phyloP scores from a whole-genome alignment of 2,113 vertebrate species.

The Theristicus caerulescens region DNA sequence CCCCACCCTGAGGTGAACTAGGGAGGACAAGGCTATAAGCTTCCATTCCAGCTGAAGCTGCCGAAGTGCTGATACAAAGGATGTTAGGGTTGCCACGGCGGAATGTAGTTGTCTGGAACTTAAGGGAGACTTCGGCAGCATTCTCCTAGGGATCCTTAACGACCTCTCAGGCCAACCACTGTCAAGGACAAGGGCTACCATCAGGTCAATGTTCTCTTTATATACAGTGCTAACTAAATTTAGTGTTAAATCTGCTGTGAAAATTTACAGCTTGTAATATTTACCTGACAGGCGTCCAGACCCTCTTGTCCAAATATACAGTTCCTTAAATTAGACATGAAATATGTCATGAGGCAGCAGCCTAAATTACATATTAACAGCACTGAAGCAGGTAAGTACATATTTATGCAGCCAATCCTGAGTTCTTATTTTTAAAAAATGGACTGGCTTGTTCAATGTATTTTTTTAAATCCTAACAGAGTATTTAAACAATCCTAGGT shows the following conservation, averaged over 20 bases:
- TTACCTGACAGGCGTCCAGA: constrained; percentile 37
- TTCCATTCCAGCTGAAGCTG: background rate
- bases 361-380: constrained; percentile 19
- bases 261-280: constrained; percentile 10
- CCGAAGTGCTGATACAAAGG: background rate
- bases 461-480: background rate
- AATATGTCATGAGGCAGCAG: background rate
- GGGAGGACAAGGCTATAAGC: background rate
- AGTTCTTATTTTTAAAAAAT: background rate
- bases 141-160: background rate
- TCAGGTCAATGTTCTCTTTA: constrained; percentile 2
- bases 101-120: background rate
- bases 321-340: constrained; percentile 44
- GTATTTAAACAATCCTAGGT: background rate
- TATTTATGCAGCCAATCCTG: background rate
- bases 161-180: background rate
- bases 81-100: background rate
- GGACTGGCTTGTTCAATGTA: background rate
- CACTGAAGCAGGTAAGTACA: background rate
- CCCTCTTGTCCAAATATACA: background rate
- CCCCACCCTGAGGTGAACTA: background rate
- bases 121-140: background rate
- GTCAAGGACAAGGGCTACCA: background rate
- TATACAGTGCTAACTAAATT: constrained; percentile 12
- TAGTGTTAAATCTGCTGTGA: constrained; percentile 19